Base-by-base conservation (phyloP, 2,113 vertebrate species). In the Pampusana beccarii region DNA sequence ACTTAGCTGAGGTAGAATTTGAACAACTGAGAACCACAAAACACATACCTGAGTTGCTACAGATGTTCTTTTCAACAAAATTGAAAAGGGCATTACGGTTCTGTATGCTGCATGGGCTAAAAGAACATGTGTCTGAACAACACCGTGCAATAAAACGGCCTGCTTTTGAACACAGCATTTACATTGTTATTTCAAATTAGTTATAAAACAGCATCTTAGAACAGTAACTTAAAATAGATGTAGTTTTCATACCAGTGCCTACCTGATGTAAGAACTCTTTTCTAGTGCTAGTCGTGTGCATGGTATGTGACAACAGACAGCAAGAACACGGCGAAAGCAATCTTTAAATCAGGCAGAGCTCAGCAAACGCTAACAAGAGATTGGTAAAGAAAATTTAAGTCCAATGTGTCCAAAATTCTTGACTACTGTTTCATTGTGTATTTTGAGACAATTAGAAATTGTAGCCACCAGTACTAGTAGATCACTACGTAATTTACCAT, bases 1-100 rank as follows among this genome's bases (percentile, higher is more conserved):
- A 46, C 25, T 38, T 42, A 60, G 25, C 33, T 93, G 93, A 96
- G 96, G 96, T 96, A 97, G 96, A 96, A 79, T 86, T 11, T 57
- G 53, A 96, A 53, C 48, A 74, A 62, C 1, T 67, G 24, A 77
- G 62, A 89, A 51, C 48, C 65, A 90, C 56, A 64, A 10, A 36
- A 61, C 77, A 80, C 51, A 10, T n/a, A 65, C 64, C 80, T 81
- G 82, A 75, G 60, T 67, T 79, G 44, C 61, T 69, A 7, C 1
- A 50, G 77, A 69, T 33, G 11, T 42, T 15, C 44, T 57, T 88
- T 65, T 28, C 46, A 46, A 46, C 15, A 61, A 57, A 61, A 33
- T 25, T 46, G 56, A 36, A 5, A 26, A n/a, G 51, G 56, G 29
- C 29, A 13, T 26, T 23, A 23, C 16, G 26, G 42, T 64, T 57